Conservation (phyloP, 1,140 invertebrate species). For the Drosophila albomicans region DNA sequence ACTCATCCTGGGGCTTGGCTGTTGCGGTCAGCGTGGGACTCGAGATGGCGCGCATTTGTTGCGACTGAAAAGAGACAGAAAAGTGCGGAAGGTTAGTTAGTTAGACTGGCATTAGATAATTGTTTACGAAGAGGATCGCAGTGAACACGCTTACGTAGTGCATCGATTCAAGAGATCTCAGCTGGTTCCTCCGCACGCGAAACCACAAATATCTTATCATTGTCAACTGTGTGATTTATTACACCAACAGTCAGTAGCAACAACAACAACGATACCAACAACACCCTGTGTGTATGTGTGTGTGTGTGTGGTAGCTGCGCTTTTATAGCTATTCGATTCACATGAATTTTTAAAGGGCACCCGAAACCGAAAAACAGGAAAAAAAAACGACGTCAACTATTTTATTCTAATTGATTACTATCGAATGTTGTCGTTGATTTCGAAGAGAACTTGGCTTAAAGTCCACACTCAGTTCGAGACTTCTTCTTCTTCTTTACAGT, state of each 20-base stretch:
- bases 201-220: slow-evolving; percentile 61
- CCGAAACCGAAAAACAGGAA: background rate
- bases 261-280: no score
- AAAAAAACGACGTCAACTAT: background rate
- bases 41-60: slow-evolving; percentile 80
- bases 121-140: background rate
- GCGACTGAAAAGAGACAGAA: slow-evolving; percentile 54
- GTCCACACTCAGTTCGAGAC: background rate
- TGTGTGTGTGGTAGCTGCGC: background rate
- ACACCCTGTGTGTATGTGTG: background rate
- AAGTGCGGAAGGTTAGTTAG: background rate
- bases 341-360: slow-evolving; percentile 38
- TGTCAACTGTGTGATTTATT: slow-evolving; percentile 22
- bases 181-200: slow-evolving; percentile 34
- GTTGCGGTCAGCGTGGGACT: slow-evolving; percentile 72
- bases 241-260: background rate
- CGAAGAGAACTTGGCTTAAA: slow-evolving; percentile 7
- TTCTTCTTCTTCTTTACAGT: background rate
- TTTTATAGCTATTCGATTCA: slow-evolving; percentile 34
- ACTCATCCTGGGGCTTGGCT: slow-evolving; percentile 29
- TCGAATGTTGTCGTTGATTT: slow-evolving; percentile 12
- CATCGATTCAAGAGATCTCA: slow-evolving; percentile 18
- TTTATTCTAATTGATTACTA: slow-evolving; percentile 7
- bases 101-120: background rate
- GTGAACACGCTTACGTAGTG: slow-evolving; percentile 37